Evolutionary conservation across 2,113 vertebrate genomes (phyloP), one percentile per base, ranked within the genome.

Genomic region (Hemiscyllium ocellatum): DNA sequence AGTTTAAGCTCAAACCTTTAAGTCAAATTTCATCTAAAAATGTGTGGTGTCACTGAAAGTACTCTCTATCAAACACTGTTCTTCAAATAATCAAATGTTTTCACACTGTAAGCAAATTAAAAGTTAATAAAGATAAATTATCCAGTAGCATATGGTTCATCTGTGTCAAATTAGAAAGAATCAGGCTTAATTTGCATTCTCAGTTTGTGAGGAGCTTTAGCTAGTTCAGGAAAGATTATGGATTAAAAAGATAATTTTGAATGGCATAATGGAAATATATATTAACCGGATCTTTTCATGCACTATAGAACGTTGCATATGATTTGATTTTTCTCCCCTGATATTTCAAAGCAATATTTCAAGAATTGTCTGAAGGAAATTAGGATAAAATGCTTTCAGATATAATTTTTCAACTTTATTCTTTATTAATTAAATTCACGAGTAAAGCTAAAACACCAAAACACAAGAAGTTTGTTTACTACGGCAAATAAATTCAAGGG

Each of bases 61-160:
- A 95, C 42, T 95, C 72, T 95, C 93, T 24, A 47, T 70, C 68
- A 95, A 95, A 95, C 17, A 15, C n/a, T 70, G 37, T 70, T 70
- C 93, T 72, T 95, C 93, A 95, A 95, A 72, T 95, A 72, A 95
- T 95, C 93, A 69, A 95, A 95, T 95, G 68, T 95, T 50, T 95
- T 95, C 68, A 70, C 66, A 94, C 93, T 70, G 37, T 72, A 95
- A 95, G 68, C 93, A 95, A 72, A 95, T 95, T 95, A 95, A 95
- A 95, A 95, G 93, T 95, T 95, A 95, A 95, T 95, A 95, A 95
- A 95, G 93, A 95, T 72, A 95, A 95, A 95, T 95, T 95, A 95
- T 95, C 68, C 93, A 95, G 93, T 70, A 95, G 93, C 93, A 95
- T 95, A 95, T 95, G 93, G 93, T 72, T 95, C 93, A 95, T 95